Base-by-base conservation (phyloP, 2,113 vertebrate species). In the Oceanodroma tethys region DNA sequence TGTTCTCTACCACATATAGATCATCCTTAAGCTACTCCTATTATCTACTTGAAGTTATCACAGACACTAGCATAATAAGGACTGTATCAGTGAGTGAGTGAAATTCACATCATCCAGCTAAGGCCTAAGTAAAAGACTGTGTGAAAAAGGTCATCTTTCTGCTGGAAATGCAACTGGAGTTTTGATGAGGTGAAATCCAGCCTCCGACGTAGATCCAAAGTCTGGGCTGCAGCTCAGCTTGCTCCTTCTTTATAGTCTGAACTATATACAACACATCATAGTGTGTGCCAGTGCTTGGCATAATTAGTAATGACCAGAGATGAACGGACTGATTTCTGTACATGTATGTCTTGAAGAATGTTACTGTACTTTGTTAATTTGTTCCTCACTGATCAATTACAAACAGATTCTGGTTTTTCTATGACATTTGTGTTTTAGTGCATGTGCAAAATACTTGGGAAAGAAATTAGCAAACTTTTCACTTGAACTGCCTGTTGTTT, bases 1-100 rank as follows among this genome's bases (percentile, higher is more conserved):
- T 42, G 32, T 73, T 84, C 48, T 92, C n/a, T 63, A 78, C 48
- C 9, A 23, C 17, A 20, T 73, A 45, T 7, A 87, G 62, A 80
- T 76, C 48, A 68, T 53, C 32, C 60, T 81, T 94, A 63, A 84
- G 30, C 42, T 95, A 45, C 30, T 60, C 9, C 29, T 81, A 34
- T 81, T 84, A 72, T 45, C 32, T 87, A 27, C 22, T 63, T 88
- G n/a, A 81, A 90, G 38, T 72, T 90, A 68, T 81, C 68, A 68
- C 29, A 81, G 53, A 40, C n/a, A 40, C 10, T 34, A 43, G 11
- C 23, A 45, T 53, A 81, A 55, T 67, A 75, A 79, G 3, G 22
- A 63, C 3, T 16, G 6, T 84, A 72, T 76, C 48, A 45, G 23
- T 30, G 19, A 89, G 60, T 20, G 26, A 53, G 73, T 72, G 58